A percentile compares a stretch with the other conserved stretches of the same genome.
phyloP scores from a whole-genome alignment of 2,888 invertebrate genomes.

The Hipparchia semele region DNA sequence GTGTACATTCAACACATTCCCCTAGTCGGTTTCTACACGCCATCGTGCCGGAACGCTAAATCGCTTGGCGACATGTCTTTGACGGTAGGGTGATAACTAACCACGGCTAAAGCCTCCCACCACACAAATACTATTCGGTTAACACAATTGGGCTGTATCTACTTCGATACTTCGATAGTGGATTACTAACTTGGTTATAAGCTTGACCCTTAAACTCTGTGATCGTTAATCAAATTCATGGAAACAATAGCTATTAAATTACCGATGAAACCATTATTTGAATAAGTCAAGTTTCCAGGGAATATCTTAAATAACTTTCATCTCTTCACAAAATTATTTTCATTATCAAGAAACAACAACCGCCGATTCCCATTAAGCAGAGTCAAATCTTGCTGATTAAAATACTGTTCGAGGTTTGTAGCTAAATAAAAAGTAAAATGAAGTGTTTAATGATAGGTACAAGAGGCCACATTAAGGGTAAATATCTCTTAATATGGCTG shows the following conservation, averaged over 20 bases:
- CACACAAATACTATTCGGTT: too few species aligned
- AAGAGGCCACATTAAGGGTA: too few species aligned
- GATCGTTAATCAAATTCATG: not conserved
- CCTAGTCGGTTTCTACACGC: too few species aligned
- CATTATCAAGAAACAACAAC: not conserved
- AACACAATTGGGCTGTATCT: too few species aligned
- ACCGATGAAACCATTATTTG: not conserved
- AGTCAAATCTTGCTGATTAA: not conserved
- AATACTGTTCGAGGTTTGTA: not conserved
- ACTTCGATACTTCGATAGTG: too few species aligned
- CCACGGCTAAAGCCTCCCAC: too few species aligned
- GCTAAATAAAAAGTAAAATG: not conserved
- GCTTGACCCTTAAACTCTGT: too few species aligned
- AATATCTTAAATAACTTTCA: conserved; percentile 1
- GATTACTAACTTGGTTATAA: too few species aligned
- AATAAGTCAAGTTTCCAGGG: not conserved
- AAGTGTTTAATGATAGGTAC: not conserved
- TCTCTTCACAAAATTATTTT: not conserved
- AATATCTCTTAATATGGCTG: not conserved
- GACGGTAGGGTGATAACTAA: too few species aligned
- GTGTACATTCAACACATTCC: too few species aligned
- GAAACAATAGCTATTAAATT: not conserved
- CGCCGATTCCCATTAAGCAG: not conserved
- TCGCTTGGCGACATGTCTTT: too few species aligned
- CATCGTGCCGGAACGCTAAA: too few species aligned